A percentile compares a stretch with the other conserved stretches of the same genome.
Conservation (phyloP, 64 coral and sea anemone species). For the Platygyra sinensis region DNA sequence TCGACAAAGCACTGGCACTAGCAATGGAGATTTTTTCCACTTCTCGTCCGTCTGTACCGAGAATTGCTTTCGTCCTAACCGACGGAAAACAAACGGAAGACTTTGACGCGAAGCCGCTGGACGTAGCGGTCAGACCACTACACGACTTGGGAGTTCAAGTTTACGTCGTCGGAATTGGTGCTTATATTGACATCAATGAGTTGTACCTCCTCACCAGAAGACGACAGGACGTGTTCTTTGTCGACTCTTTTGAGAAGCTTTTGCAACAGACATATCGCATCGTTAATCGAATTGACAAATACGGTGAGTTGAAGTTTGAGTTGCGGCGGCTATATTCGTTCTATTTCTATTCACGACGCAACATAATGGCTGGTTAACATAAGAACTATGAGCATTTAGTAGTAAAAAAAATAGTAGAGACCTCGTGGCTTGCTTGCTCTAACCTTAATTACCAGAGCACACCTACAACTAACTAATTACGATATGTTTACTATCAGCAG, state of each 20-base stretch:
- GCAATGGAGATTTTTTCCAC: conserved; percentile 48
- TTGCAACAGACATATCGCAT: conserved; percentile 36
- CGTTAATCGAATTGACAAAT: conserved; percentile 29
- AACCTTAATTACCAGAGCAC: no score
- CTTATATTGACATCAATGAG: conserved; percentile 45
- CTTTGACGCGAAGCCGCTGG: conserved; percentile 59
- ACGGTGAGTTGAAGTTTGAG: not conserved
- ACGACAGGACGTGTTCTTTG: conserved; percentile 66
- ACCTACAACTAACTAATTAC: no score
- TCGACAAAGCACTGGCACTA: conserved; percentile 66
- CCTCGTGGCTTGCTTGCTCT: no score
- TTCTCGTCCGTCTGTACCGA: conserved; percentile 62
- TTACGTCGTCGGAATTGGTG: conserved; percentile 77
- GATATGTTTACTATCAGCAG: no score
- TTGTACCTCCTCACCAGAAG: conserved; percentile 61
- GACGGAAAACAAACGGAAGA: conserved; percentile 79
- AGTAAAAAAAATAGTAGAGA: no score
- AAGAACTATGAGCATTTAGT: no score
- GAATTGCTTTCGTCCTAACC: conserved; percentile 85
- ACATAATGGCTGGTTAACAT: no score
- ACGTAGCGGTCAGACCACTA: conserved; percentile 54
- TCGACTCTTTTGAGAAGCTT: conserved; percentile 69
- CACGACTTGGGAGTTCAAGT: conserved; percentile 77
- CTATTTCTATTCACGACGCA: not conserved
- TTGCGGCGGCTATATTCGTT: not conserved